Conservation (phyloP, 2,888 invertebrate species). For the Andrena chrysosceles region DNA sequence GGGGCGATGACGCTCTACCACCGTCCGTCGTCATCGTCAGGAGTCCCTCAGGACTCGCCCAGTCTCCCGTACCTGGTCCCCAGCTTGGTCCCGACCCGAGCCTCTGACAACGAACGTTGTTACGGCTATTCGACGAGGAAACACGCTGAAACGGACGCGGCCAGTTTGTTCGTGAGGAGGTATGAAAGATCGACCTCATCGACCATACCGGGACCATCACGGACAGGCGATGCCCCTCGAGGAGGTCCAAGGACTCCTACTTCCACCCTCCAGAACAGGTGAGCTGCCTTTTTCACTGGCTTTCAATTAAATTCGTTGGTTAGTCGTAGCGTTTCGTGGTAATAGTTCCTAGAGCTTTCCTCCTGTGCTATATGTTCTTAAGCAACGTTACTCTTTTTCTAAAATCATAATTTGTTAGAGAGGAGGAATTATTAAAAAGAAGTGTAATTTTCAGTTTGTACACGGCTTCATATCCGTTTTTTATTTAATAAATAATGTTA, state of each 20-base stretch:
- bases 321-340: background rate
- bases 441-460: too few species aligned
- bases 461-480: too few species aligned
- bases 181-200: constrained; percentile 81
- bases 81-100: constrained; percentile 52
- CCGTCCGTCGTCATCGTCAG: constrained; percentile 79
- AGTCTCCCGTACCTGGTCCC: constrained; percentile 71
- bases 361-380: too few species aligned
- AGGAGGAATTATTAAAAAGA: too few species aligned
- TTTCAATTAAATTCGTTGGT: background rate
- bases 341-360: too few species aligned
- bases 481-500: too few species aligned
- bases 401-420: too few species aligned
- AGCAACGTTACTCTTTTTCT: too few species aligned
- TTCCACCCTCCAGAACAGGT: constrained; percentile 82
- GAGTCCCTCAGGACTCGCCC: constrained; percentile 82
- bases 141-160: constrained; percentile 60
- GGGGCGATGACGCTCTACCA: constrained; percentile 84
- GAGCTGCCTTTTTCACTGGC: background rate
- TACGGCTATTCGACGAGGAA: constrained; percentile 43
- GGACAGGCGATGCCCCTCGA: constrained; percentile 82
- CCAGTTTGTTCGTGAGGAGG: constrained; percentile 65
- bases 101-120: constrained; percentile 8
- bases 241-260: constrained; percentile 81
- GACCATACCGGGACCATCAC: constrained; percentile 79